Conservation (phyloP, 2,888 invertebrate species). For the Amphipoea lucens region DNA sequence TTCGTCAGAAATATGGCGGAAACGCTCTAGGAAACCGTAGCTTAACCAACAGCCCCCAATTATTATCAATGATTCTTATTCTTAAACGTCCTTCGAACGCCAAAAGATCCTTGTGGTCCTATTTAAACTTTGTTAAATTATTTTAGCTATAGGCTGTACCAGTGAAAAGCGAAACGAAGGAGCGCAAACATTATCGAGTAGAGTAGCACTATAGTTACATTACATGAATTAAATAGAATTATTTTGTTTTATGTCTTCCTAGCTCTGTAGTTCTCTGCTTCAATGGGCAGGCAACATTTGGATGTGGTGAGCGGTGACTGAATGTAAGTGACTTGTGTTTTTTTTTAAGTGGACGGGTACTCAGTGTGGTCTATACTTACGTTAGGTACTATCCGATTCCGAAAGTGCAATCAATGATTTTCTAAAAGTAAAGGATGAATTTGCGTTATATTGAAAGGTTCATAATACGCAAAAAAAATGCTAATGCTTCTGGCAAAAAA, state of each 20-base stretch:
- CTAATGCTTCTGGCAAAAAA: neutral
- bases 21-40: too few species aligned
- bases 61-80: too few species aligned
- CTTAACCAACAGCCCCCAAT: too few species aligned
- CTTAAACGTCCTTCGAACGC: too few species aligned
- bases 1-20: neutral
- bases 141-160: neutral
- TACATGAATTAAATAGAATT: neutral
- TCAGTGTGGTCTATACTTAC: neutral
- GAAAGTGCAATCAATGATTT: slow-evolving; percentile 19
- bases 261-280: neutral
- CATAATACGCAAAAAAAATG: neutral
- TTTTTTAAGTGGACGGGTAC: neutral
- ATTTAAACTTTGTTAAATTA: neutral
- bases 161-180: neutral
- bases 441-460: slow-evolving; percentile 16
- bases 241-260: neutral
- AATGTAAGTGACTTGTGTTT: slow-evolving; percentile 21
- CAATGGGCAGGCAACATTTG: neutral
- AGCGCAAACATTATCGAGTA: neutral
- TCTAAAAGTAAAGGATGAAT: slow-evolving; percentile 4
- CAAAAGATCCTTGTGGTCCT: neutral
- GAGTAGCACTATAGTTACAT: neutral
- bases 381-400: neutral
- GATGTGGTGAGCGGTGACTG: neutral